phyloP scores from a whole-genome alignment of 1,140 invertebrate species.

The Carposina sasakii region DNA sequence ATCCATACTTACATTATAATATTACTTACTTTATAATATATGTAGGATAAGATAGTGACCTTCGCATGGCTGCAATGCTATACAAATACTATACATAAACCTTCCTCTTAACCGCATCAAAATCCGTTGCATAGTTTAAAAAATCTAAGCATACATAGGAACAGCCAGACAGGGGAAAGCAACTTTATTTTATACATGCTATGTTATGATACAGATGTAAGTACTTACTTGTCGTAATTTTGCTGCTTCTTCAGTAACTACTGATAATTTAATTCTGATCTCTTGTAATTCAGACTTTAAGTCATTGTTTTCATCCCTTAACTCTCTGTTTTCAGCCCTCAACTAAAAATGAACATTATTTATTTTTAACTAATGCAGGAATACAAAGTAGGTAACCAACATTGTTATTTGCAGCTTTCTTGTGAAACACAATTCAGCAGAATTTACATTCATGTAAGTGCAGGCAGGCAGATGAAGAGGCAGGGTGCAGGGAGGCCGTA shows the following conservation, averaged over 20 bases:
- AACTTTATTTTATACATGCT: not conserved
- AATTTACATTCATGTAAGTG: not conserved
- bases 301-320: constrained; percentile 47
- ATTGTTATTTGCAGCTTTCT: no score
- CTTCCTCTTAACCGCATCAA: no score
- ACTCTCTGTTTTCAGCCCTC: constrained; percentile 45
- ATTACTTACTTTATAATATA: no score
- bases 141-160: not conserved
- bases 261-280: no score
- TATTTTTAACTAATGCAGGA: no score
- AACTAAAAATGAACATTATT: constrained; percentile 35
- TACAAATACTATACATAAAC: no score
- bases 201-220: not conserved
- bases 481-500: not conserved
- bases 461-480: not conserved
- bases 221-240: constrained; percentile 55
- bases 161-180: not conserved
- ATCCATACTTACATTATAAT: no score
- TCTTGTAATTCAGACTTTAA: no score
- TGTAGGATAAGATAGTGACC: no score
- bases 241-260: constrained; percentile 27
- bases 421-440: not conserved
- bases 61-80: no score
- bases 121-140: not conserved
- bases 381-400: not conserved